Base-by-base conservation (phyloP, 2,797 vertebrate species). In the Pterois miles region DNA sequence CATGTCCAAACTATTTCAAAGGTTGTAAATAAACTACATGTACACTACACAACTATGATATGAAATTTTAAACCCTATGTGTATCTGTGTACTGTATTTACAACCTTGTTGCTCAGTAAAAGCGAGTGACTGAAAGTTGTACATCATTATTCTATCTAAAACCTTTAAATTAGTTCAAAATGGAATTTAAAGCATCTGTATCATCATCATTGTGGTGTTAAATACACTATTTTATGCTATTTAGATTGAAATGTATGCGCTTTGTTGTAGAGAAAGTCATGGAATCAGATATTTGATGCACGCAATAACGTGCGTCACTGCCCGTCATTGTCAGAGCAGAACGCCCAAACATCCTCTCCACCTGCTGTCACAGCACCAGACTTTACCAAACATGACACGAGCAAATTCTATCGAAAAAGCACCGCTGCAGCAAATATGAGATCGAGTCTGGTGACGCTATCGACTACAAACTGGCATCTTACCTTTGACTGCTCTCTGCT, bases 401-500 rank as follows among this genome's bases (percentile, higher is more conserved):
- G 38, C 58, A 78, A 25, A 29, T 52, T 27, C 2, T 6, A 38
- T 18, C 4, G 8, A 23, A 52, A 77, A 18, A 25, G 54, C 2
- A 48, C 12, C 1, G 29, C 29, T 16, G 50, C 8, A 36, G 27
- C 16, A 31, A 18, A 18, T 4, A 60, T 2, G 4, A 25, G 7
- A 11, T n/a, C 8, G 9, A 10, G 8, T 36, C 22, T 25, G 53
- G 16, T 43, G 57, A 68, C 13, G 31, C 43, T 2, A 4, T 33
- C 18, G 4, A 22, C 54, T 52, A 14, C 60, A 50, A 7, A 9
- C 31, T 0, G 13, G 8, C 11, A 3, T 6, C 40, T 81, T 90
- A 95, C 93, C 90, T 92, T 38, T 78, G 83, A 69, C 72, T 77
- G 89, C 87, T 74, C 80, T 88, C 86, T 84, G 76, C 74, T 70